phyloP scores from a whole-genome alignment of 1,140 invertebrate genomes.

The Dermatophagoides farinae region DNA sequence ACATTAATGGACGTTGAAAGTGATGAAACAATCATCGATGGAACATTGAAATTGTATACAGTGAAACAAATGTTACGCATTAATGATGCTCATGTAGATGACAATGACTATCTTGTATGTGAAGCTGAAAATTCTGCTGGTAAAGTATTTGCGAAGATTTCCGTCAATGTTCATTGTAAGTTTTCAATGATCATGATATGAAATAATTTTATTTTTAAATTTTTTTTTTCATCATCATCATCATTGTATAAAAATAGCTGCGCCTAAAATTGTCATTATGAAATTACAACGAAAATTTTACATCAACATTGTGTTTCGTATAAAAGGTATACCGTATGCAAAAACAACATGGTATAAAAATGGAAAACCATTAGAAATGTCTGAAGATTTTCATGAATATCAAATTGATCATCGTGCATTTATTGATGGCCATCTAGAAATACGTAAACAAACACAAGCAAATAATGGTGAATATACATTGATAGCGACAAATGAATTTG shows the following conservation, averaged over 20 bases:
- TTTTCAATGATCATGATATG: not conserved
- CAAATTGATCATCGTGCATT: not conserved
- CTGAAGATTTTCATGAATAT: not conserved
- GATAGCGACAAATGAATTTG: constrained; percentile 21
- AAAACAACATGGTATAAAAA: constrained; percentile 21
- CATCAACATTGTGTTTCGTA: constrained; percentile 22
- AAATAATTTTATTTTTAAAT: not conserved
- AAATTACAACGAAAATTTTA: constrained; percentile 17
- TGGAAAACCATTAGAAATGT: constrained; percentile 16
- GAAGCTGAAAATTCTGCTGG: constrained; percentile 18
- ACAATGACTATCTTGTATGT: constrained; percentile 16
- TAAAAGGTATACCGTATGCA: constrained; percentile 21
- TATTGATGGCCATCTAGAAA: constrained; percentile 14
- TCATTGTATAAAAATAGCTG: constrained; percentile 11
- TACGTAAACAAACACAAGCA: constrained; percentile 17
- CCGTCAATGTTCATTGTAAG: constrained; percentile 15
- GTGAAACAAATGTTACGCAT: constrained; percentile 12
- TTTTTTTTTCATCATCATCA: not conserved
- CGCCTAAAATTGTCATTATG: constrained; percentile 15
- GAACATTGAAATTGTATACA: not conserved
- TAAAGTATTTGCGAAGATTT: constrained; percentile 1
- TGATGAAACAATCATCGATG: not conserved
- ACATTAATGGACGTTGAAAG: constrained; percentile 13
- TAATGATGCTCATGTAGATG: not conserved
- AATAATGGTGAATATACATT: constrained; percentile 23